Evolutionary conservation across 2,888 invertebrate species (phyloP).

Genomic region (Drosophila macrospina): DNA sequence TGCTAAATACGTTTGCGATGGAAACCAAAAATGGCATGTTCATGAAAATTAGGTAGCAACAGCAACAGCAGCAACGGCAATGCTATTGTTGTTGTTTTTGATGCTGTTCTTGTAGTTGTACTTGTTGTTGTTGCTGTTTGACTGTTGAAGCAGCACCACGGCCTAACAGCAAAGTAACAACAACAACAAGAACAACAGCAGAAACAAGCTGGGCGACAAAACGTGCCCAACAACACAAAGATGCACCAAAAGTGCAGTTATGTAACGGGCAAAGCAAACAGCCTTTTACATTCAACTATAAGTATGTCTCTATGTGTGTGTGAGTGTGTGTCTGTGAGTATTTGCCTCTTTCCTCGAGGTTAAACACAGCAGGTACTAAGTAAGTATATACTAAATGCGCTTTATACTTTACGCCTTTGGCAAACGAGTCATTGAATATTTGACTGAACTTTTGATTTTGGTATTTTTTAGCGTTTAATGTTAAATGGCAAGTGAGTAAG

Average conservation of each 20-base stretch:
- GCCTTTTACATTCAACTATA: slow-evolving; percentile 68
- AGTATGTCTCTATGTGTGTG: slow-evolving; percentile 22
- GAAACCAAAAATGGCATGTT: slow-evolving; percentile 67
- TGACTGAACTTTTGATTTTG: slow-evolving; percentile 56
- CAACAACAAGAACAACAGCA: slow-evolving; percentile 20
- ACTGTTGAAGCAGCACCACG: slow-evolving; percentile 38
- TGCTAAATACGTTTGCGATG: slow-evolving; percentile 61
- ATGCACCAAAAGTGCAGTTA: slow-evolving; percentile 74
- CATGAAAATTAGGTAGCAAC: slow-evolving; percentile 65
- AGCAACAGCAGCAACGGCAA: slow-evolving; percentile 41
- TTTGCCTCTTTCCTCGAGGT: slow-evolving; percentile 56
- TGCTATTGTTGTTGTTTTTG: slow-evolving; percentile 15
- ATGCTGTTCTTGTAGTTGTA: background rate
- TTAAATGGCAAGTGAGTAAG: slow-evolving; percentile 52
- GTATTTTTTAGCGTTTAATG: slow-evolving; percentile 16
- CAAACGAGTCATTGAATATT: slow-evolving; percentile 51
- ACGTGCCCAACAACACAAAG: slow-evolving; percentile 64
- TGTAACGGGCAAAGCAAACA: slow-evolving; percentile 67
- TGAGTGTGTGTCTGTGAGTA: slow-evolving; percentile 29
- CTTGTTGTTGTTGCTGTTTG: slow-evolving; percentile 27
- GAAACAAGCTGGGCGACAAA: slow-evolving; percentile 68
- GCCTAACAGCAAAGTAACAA: slow-evolving; percentile 22
- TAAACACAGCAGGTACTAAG: slow-evolving; percentile 41
- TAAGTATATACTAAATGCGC: slow-evolving; percentile 29
- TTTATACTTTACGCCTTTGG: slow-evolving; percentile 44